Evolutionary conservation across 2,888 invertebrate genomes (phyloP).

Genomic region (Caenorhabditis afra): DNA sequence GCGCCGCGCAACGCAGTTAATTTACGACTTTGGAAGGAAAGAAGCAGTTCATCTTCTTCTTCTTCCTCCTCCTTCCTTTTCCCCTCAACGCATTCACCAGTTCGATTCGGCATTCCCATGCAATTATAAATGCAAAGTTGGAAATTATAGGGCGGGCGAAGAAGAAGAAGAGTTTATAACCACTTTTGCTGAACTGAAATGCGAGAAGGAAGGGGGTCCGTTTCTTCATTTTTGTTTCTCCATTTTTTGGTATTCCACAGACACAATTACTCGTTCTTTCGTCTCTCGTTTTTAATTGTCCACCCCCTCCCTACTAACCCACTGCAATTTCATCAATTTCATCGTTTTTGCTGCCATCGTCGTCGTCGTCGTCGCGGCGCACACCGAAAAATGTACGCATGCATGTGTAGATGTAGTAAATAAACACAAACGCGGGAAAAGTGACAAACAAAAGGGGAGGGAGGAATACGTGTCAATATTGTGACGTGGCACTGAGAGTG

Average conservation of each 20-base stretch:
- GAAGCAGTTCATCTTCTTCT: slow-evolving; percentile 37
- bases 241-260: neutral
- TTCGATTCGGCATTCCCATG: neutral
- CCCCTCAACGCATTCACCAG: neutral
- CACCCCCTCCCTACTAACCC: neutral
- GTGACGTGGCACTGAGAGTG: slow-evolving; percentile 5
- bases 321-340: too few species aligned
- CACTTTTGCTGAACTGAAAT: too few species aligned
- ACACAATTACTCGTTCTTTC: neutral
- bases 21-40: slow-evolving; percentile 49
- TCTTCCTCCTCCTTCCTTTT: neutral
- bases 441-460: too few species aligned
- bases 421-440: neutral
- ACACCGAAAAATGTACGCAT: slow-evolving; percentile 19
- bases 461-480: slow-evolving; percentile 3
- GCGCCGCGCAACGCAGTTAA: slow-evolving; percentile 13
- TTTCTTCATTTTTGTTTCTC: too few species aligned
- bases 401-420: slow-evolving; percentile 41
- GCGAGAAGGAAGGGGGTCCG: too few species aligned
- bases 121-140: slow-evolving; percentile 22
- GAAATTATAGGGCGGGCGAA: neutral
- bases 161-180: slow-evolving; percentile 14
- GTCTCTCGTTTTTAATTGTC: slow-evolving; percentile 37
- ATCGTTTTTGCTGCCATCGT: too few species aligned
- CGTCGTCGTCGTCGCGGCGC: too few species aligned